Evolutionary conservation across 2,888 invertebrate species (phyloP).

Genomic region (Chirona hameri): DNA sequence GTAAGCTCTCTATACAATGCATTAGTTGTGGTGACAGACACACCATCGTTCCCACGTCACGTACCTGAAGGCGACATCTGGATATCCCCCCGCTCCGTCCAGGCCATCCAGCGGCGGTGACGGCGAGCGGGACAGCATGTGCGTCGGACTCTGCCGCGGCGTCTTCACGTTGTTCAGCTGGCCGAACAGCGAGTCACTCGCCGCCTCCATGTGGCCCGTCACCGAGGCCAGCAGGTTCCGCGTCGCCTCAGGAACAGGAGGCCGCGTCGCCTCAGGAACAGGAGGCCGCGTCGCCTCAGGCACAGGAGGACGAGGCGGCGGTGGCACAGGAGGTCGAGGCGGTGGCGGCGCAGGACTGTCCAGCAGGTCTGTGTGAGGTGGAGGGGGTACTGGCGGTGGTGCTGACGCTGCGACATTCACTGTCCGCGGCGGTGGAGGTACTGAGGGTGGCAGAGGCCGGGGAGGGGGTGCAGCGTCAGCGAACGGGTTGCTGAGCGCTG

Average conservation of each 20-base stretch:
- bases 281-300: neutral
- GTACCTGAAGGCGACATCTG: conserved; percentile 22
- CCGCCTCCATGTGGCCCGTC: conserved; percentile 22
- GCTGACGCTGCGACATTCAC: neutral
- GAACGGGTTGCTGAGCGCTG: conserved; percentile 34
- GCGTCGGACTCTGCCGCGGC: conserved; percentile 28
- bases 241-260: neutral
- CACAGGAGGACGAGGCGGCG: neutral
- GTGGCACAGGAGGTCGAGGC: too few relatives aligned
- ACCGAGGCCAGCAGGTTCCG: conserved; percentile 3
- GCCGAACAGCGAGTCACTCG: conserved; percentile 26
- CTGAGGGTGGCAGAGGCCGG: too few relatives aligned
- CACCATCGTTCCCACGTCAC: neutral
- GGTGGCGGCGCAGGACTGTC: neutral
- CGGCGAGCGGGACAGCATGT: conserved; percentile 31
- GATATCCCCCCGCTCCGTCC: neutral
- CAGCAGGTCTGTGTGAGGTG: neutral
- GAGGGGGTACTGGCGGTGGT: neutral
- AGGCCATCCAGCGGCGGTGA: conserved; percentile 30
- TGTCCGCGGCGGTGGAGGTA: neutral
- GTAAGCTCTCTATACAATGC: too few relatives aligned
- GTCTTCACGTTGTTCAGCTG: conserved; percentile 5
- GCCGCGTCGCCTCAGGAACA: neutral
- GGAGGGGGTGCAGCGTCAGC: conserved; percentile 26
- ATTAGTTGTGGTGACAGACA: too few relatives aligned